Conservation (phyloP, 2,888 invertebrate species). For the Epirrita christyi region DNA sequence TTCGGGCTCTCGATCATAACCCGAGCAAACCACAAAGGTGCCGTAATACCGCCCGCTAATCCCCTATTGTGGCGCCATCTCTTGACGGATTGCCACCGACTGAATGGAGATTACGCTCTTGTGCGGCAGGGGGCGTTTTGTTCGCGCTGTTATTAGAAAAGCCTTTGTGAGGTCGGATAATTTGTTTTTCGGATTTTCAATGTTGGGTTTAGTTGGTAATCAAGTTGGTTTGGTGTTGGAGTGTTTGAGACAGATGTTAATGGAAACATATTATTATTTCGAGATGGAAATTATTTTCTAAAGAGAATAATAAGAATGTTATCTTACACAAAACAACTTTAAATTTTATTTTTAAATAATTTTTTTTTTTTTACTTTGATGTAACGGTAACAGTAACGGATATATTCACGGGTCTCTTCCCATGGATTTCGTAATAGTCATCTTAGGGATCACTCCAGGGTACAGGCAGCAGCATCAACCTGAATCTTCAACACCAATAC, state of each 20-base stretch:
- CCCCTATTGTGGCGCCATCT: constrained; percentile 82
- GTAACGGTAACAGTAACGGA: too few relatives aligned
- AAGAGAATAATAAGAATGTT: too few relatives aligned
- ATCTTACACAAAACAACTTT: too few relatives aligned
- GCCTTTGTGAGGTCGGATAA: constrained; percentile 63
- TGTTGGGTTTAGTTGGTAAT: constrained; percentile 31
- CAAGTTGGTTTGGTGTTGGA: constrained; percentile 43
- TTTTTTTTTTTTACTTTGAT: too few relatives aligned
- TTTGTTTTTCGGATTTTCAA: constrained; percentile 69
- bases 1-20: constrained; percentile 80
- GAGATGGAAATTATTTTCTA: neutral
- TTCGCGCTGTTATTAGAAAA: constrained; percentile 68
- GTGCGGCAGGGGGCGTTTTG: constrained; percentile 72
- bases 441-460: too few relatives aligned
- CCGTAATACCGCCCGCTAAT: constrained; percentile 80
- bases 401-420: too few relatives aligned
- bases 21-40: constrained; percentile 73
- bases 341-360: too few relatives aligned
- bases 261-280: neutral
- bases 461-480: too few relatives aligned
- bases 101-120: constrained; percentile 71
- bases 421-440: too few relatives aligned
- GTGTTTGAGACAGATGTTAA: constrained; percentile 35
- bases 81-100: constrained; percentile 77
- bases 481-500: too few relatives aligned